Conservation (phyloP, 2,888 invertebrate species). For the Habrosyne pyritoides region DNA sequence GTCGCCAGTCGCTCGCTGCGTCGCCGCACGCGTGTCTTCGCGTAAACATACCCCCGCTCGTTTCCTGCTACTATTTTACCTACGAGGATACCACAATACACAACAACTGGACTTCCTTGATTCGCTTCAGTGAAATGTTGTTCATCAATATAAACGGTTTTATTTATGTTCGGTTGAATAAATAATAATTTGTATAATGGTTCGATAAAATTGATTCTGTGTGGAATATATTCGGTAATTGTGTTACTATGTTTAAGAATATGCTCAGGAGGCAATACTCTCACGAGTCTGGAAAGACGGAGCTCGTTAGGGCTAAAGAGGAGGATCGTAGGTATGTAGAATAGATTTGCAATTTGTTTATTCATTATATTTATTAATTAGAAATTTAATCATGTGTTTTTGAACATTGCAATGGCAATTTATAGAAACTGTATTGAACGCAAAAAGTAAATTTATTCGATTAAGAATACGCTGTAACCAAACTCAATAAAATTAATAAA, state of each 20-base stretch:
- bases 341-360: not conserved
- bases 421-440: not conserved
- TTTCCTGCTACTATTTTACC: conserved; percentile 20
- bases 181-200: not conserved
- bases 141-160: not conserved
- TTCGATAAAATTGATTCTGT: not conserved
- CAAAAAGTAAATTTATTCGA: not conserved
- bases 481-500: not conserved
- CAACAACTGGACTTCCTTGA: not conserved
- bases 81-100: not conserved
- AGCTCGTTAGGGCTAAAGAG: conserved; percentile 64
- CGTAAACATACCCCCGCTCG: conserved; percentile 21
- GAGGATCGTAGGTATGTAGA: conserved; percentile 70
- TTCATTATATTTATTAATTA: not conserved
- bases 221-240: not conserved
- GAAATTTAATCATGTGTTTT: not conserved
- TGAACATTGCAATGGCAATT: not conserved
- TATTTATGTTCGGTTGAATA: not conserved
- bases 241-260: conserved; percentile 30
- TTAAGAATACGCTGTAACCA: not conserved
- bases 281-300: conserved; percentile 74
- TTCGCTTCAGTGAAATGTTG: not conserved
- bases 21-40: conserved; percentile 45
- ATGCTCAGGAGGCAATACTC: conserved; percentile 75
- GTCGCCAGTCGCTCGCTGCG: conserved; percentile 35